Evolutionary conservation across 2,113 vertebrate genomes (phyloP).

Genomic region (Bos taurus): ARS-UCD2.0 NC_037345.1:29079001-29079500

Average conservation of each 20-base stretch:
- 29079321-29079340: neutral
- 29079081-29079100: no score
- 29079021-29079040: no score
- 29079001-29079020: no score
- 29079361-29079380: neutral
- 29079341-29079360: neutral
- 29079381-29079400: neutral
- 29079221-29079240: neutral
- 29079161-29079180: neutral
- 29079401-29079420: neutral
- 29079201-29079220: neutral
- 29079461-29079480: neutral
- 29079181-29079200: neutral
- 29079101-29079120: no score
- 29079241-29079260: neutral
- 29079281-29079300: fast-evolving
- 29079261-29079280: neutral
- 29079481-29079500: neutral
- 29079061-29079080: no score
- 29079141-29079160: neutral
- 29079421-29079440: neutral
- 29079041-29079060: no score
- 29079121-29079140: no score
- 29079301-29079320: neutral
- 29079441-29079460: neutral